Evolutionary conservation across 2,888 invertebrate genomes (phyloP), one percentile per base, ranked within the genome.

Genomic region (Chouioia cunea): DNA sequence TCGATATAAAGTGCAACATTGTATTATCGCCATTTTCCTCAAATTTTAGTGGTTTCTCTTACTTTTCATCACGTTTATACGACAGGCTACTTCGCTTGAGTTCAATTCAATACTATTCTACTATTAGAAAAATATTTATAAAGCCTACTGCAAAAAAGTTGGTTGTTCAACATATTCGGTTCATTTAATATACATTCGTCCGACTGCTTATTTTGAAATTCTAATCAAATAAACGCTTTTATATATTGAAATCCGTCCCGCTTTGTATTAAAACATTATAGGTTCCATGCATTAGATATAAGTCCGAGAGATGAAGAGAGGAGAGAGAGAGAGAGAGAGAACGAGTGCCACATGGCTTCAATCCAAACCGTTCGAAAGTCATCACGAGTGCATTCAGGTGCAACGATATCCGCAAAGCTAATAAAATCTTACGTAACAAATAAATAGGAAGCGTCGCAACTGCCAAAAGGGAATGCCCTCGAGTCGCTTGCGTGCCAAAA

Each of bases 311-410:
- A n/a, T n/a, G n/a, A n/a, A n/a, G n/a, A 65, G 65, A 56, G 50
- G 48, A 50, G 3, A 50, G 16, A 50, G 50, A 14, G 8, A 36
- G 36, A 43, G 57, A n/a, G n/a, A 12, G 4, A 56, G 56, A 15
- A 56, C 22, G 16, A 56, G 44, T 44, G 65, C 70, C 60, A 70
- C 54, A 62, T 70, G 70, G 70, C 70, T 70, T 52, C 60, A 22
- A 48, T 65, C 70, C 70, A 70, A 70, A 48, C 60, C 54, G 59
- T 65, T 59, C 65, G 59, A 70, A 65, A 70, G 59, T 54, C 59
- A 58, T 65, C 59, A 48, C 53, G 58, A 59, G 59, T 70, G 70
- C 56, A 57, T 69, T 63, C 63, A 70, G 70, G 70, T 70, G 67
- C 64, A 65, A 48, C 59, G 70, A 47, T 62, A 62, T 62, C 44